These are phyloP conservation scores for Labeo rohita DNA, from an alignment of 2,113 vertebrate species.

Conservation along the genomic window DNA sequence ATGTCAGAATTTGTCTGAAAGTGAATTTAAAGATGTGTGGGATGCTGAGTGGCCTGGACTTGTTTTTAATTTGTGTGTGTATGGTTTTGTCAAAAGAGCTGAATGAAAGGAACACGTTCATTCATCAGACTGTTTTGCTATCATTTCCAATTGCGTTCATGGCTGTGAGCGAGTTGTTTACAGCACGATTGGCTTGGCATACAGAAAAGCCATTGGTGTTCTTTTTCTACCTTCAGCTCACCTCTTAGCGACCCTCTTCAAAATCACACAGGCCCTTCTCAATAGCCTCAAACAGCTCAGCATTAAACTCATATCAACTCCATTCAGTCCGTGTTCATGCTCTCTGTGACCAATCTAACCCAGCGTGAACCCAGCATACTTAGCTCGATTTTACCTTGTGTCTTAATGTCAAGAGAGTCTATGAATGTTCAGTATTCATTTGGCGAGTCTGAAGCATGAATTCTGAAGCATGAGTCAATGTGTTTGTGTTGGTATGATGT, in stretches of 20 bases:
- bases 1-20: neutral
- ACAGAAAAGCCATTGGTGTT: slow-evolving; percentile 16
- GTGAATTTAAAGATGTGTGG: neutral
- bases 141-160: neutral
- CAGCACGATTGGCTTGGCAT: neutral
- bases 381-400: slow-evolving; percentile 17
- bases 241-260: slow-evolving; percentile 30
- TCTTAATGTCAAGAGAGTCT: slow-evolving; percentile 37
- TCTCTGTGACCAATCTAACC: slow-evolving; percentile 7
- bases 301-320: slow-evolving; percentile 22
- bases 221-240: slow-evolving; percentile 5
- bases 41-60: neutral
- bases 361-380: slow-evolving; percentile 17
- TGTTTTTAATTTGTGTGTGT: slow-evolving; percentile 2
- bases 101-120: neutral
- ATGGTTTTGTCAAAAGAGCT: neutral
- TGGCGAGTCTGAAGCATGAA: neutral
- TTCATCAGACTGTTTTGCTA: slow-evolving; percentile 4
- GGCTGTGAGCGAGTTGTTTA: neutral
- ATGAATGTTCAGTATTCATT: slow-evolving; percentile 14
- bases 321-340: slow-evolving; percentile 6
- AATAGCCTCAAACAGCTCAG: slow-evolving; percentile 33
- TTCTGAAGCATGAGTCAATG: neutral
- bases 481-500: neutral
- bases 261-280: slow-evolving; percentile 21